Base-by-base conservation (phyloP, 2,113 vertebrate species). In the Epinephelus moara region DNA sequence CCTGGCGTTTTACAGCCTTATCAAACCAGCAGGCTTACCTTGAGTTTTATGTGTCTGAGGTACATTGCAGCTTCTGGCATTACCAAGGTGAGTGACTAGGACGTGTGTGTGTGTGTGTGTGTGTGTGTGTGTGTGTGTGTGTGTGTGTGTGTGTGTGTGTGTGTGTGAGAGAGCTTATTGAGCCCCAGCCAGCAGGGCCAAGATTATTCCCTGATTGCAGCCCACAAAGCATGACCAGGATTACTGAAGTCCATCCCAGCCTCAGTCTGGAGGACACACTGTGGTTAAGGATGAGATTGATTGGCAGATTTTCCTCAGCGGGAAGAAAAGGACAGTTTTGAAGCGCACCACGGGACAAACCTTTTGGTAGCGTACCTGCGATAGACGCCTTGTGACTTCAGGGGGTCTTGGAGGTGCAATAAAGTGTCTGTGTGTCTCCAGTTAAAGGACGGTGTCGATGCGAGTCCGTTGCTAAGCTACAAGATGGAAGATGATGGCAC, bases 381-480 rank as follows among this genome's bases (percentile, higher is more conserved):
- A 30, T 37, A 25, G 88, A 47, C 17, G 37, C 52, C 64, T 77
- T 0, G 12, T 30, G 75, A 56, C 85, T 72, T 73, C 19, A 37
- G 74, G 64, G 74, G 64, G 66, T 75, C 64, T 69, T 21, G 12
- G 69, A 67, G 66, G 52, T 59, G 70, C 62, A 57, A 72, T n/a
- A 50, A 86, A 70, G 71, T 14, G 63, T 45, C 81, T 56, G n/a
- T 13, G 0, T 56, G 30, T 84, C 56, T 27, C 68, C 27, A 4
- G 9, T 56, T 70, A 23, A 42, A 81, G 49, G 57, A 80, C 47
- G 37, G 15, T 71, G 62, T 81, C 47, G 33, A 77, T 88, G 42
- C 25, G 5, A 77, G 52, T 78, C 73, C 52, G 89, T 93, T 93
- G 91, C 93, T 92, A 91, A 75, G 90, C 86, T 73, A 94, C 93